Evolutionary conservation across 2,888 invertebrate genomes (phyloP).

Genomic region (Leptinotarsa peninsularis): DNA sequence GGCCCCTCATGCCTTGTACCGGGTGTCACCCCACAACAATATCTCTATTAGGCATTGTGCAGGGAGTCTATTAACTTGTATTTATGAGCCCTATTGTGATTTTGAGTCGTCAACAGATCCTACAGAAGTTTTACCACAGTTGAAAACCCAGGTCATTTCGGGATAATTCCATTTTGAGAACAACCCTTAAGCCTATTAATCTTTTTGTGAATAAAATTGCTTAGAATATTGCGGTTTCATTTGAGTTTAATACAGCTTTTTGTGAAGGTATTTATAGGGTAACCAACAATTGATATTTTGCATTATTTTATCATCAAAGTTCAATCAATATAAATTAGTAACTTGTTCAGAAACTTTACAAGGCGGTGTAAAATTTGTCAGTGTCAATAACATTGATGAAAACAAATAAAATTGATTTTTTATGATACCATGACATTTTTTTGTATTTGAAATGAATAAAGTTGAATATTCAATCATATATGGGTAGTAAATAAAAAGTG

Average conservation of each 20-base stretch:
- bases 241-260: slow-evolving; percentile 2
- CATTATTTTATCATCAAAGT: too few species aligned
- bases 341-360: too few species aligned
- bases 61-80: slow-evolving; percentile 64
- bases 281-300: too few species aligned
- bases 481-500: too few species aligned
- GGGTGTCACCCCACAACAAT: slow-evolving; percentile 61
- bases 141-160: slow-evolving; percentile 31
- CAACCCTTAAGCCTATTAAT: slow-evolving; percentile 31
- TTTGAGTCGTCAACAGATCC: slow-evolving; percentile 35
- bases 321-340: too few species aligned
- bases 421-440: too few species aligned
- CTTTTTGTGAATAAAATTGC: slow-evolving; percentile 11
- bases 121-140: slow-evolving; percentile 30
- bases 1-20: slow-evolving; percentile 40
- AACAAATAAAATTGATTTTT: too few species aligned
- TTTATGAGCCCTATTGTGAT: slow-evolving; percentile 57
- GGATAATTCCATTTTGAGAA: slow-evolving; percentile 31
- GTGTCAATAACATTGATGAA: too few species aligned
- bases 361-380: too few species aligned
- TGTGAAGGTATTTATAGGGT: neutral
- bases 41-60: slow-evolving; percentile 63
- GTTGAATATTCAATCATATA: too few species aligned
- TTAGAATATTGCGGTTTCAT: slow-evolving; percentile 10
- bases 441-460: too few species aligned